Conservation (phyloP, 2,888 invertebrate species). For the Drosophila lutescens region DNA sequence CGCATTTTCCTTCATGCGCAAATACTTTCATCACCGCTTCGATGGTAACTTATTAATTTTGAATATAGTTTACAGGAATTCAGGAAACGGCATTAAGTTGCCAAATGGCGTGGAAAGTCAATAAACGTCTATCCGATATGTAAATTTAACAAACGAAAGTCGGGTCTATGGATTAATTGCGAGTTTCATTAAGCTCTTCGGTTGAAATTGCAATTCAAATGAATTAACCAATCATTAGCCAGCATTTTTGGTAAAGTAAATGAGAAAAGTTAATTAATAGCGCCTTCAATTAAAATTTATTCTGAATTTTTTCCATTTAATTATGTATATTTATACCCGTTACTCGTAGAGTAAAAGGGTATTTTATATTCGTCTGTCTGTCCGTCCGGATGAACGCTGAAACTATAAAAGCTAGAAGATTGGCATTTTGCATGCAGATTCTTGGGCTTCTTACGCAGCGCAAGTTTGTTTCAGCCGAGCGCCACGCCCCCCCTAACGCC, state of each 20-base stretch:
- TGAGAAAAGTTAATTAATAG: not conserved
- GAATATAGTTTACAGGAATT: slow-evolving; percentile 33
- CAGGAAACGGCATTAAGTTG: slow-evolving; percentile 42
- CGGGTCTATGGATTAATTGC: slow-evolving; percentile 8
- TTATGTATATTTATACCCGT: no score
- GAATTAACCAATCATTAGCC: slow-evolving; percentile 2
- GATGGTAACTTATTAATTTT: slow-evolving; percentile 30
- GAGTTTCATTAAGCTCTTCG: slow-evolving; percentile 12
- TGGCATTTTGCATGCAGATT: no score
- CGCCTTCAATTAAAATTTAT: not conserved
- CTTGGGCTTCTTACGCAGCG: no score
- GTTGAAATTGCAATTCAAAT: slow-evolving; percentile 14
- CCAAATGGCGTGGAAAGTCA: slow-evolving; percentile 46
- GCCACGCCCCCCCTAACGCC: no score
- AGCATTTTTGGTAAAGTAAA: not conserved
- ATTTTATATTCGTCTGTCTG: no score
- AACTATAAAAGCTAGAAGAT: no score
- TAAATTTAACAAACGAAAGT: slow-evolving; percentile 31
- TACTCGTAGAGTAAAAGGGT: no score
- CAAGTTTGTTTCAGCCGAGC: no score
- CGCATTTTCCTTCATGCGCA: slow-evolving; percentile 3
- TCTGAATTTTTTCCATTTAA: no score
- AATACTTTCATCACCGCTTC: not conserved
- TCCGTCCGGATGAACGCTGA: no score
- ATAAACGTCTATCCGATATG: slow-evolving; percentile 39